Evolutionary conservation across 1,140 invertebrate genomes (phyloP).

Genomic region (Scaptomyza pallida): DNA sequence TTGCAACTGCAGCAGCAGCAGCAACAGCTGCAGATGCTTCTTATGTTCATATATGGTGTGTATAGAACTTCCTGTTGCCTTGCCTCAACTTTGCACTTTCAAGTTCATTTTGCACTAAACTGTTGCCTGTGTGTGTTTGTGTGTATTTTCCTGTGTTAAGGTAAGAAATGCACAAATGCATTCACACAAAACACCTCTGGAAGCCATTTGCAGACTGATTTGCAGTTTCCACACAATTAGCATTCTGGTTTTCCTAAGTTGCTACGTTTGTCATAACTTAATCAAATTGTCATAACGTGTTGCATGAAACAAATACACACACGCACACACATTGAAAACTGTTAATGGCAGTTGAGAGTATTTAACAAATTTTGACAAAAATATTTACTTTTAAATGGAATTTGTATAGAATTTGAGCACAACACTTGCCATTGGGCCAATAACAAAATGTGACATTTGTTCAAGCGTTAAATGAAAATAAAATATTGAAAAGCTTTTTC

Average conservation of each 20-base stretch:
- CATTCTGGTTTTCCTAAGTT: conserved; percentile 35
- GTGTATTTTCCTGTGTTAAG: conserved; percentile 1
- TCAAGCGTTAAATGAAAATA: conserved; percentile 7
- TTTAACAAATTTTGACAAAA: conserved; percentile 1
- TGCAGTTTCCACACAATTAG: conserved; percentile 58
- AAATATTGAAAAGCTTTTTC: background rate
- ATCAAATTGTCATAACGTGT: conserved; percentile 34
- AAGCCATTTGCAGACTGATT: conserved; percentile 34
- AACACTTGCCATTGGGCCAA: background rate
- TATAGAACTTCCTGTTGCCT: conserved; percentile 22
- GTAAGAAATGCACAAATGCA: conserved; percentile 13
- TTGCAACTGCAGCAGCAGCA: conserved; percentile 23
- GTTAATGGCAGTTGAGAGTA: background rate
- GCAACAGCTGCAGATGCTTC: conserved; percentile 7
- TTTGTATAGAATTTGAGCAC: background rate
- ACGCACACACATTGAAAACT: conserved; percentile 10
- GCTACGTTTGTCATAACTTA: conserved; percentile 23
- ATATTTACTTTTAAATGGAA: conserved; percentile 7
- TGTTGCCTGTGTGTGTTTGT: conserved; percentile 28
- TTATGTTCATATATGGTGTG: background rate
- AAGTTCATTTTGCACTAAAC: conserved; percentile 37
- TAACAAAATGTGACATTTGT: background rate
- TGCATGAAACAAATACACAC: background rate
- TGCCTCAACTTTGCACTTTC: conserved; percentile 36
- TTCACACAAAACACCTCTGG: background rate